Conservation (phyloP, 2,888 invertebrate genomes). For the Trichopoda pennipes region DNA sequence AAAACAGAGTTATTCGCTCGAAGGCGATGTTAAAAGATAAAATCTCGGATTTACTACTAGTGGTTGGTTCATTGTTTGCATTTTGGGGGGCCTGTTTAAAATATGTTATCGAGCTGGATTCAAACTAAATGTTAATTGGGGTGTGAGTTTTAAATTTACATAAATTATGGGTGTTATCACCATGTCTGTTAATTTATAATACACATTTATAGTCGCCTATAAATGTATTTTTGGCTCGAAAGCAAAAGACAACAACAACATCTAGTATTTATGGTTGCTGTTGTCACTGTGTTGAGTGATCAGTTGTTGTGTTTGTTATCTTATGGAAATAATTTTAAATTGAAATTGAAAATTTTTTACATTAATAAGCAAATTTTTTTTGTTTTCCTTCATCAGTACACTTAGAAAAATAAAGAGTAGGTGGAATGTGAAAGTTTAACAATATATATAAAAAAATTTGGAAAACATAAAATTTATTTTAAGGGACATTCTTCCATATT, state of each 20-base stretch:
- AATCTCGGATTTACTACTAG: not conserved
- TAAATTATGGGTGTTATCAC: conserved; percentile 59
- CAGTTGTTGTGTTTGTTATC: conserved; percentile 42
- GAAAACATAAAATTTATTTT: too few relatives aligned
- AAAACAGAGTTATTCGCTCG: not conserved
- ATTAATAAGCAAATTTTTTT: not conserved
- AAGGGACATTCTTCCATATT: too few relatives aligned
- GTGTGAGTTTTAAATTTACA: conserved; percentile 56
- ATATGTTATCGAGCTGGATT: not conserved
- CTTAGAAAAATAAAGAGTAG: too few relatives aligned
- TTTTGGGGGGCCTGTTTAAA: not conserved
- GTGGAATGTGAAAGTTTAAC: too few relatives aligned
- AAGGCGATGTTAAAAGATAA: not conserved
- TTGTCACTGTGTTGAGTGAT: conserved; percentile 31
- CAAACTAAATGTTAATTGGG: conserved; percentile 35
- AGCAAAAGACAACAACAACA: conserved; percentile 9
- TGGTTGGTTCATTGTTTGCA: not conserved
- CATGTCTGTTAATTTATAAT: conserved; percentile 38
- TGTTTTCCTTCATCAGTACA: too few relatives aligned
- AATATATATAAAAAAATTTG: too few relatives aligned
- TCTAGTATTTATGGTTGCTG: conserved; percentile 15
- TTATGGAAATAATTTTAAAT: conserved; percentile 1
- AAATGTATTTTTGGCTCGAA: not conserved
- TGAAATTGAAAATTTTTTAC: conserved; percentile 4
- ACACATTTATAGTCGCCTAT: not conserved